These are phyloP conservation scores for Temnopleurus reevesii DNA, from an alignment of 53 echinoderm and acorn worm species.

Conservation along the genomic window DNA sequence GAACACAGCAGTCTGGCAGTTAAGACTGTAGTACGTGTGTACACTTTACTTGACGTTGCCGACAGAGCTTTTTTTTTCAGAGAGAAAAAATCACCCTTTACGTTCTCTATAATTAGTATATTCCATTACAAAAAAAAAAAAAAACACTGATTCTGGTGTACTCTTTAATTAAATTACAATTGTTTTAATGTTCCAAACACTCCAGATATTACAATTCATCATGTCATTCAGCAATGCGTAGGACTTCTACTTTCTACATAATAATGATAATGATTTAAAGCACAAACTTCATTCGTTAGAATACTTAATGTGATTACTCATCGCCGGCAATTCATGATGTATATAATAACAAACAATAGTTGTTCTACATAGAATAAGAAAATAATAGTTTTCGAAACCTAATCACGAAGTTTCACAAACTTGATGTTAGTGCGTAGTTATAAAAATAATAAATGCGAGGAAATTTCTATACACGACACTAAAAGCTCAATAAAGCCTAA, in stretches of 20 bases:
- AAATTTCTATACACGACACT: slow-evolving; percentile 27
- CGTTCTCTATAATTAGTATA: too few relatives aligned
- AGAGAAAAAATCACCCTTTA: too few relatives aligned
- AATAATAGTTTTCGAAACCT: not conserved
- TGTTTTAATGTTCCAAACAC: slow-evolving; percentile 39
- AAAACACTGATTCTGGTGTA: too few relatives aligned
- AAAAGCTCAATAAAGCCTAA: slow-evolving; percentile 1
- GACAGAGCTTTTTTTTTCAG: too few relatives aligned
- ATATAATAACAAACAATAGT: not conserved
- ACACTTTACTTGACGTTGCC: too few relatives aligned
- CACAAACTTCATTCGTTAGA: slow-evolving; percentile 37
- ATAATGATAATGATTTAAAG: too few relatives aligned
- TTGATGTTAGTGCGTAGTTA: not conserved
- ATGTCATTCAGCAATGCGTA: not conserved
- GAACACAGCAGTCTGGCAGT: too few relatives aligned
- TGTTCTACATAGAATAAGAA: not conserved
- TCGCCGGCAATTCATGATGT: not conserved
- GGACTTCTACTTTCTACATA: slow-evolving; percentile 4
- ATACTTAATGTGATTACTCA: not conserved
- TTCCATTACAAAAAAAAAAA: too few relatives aligned
- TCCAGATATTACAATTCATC: slow-evolving; percentile 41
- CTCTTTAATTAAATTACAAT: not conserved
- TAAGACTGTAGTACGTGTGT: too few relatives aligned
- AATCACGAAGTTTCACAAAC: too few relatives aligned
- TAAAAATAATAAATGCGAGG: slow-evolving; percentile 46